A percentile compares a stretch with the other conserved stretches of the same genome.
phyloP scores from a whole-genome alignment of 1,140 invertebrate species.

The Andricus grossulariae region DNA sequence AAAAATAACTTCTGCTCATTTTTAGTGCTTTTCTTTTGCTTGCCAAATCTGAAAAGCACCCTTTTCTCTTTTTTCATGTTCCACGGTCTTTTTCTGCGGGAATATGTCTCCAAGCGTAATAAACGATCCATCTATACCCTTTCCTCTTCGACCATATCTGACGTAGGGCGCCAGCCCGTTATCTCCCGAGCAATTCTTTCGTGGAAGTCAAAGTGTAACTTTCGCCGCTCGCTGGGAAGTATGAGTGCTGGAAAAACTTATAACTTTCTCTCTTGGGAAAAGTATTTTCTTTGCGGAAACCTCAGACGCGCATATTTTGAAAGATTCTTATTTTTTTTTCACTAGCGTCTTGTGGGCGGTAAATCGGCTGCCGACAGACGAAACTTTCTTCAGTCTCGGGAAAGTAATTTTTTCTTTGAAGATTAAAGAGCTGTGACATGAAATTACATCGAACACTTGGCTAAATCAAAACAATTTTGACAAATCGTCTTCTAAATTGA shows the following conservation, averaged over 20 bases:
- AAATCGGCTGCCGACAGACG: neutral
- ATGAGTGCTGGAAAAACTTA: conserved; percentile 40
- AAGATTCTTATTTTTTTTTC: neutral
- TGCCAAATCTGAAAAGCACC: neutral
- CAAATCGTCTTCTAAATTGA: no score
- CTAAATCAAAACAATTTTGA: neutral
- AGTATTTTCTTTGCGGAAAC: conserved; percentile 50
- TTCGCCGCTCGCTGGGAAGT: conserved; percentile 37
- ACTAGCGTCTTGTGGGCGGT: neutral
- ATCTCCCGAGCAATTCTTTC: conserved; percentile 43
- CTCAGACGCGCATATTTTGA: conserved; percentile 30
- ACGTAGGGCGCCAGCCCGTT: conserved; percentile 43
- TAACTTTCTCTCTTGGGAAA: conserved; percentile 55
- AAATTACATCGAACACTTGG: neutral
- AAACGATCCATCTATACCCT: conserved; percentile 7
- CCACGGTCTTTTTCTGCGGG: neutral
- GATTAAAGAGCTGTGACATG: neutral
- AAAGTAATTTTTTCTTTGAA: conserved; percentile 11
- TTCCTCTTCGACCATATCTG: conserved; percentile 34
- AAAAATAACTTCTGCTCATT: no score
- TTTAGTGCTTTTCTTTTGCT: no score
- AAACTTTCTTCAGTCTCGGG: conserved; percentile 1
- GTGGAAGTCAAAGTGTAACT: conserved; percentile 50
- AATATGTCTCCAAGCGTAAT: conserved; percentile 2
- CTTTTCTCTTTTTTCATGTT: neutral